Percentiles rank a stretch among this genome's conserved stretches.
These are phyloP conservation scores for Idaea dimidiata DNA, from an alignment of 2,888 invertebrate genomes.

Conservation along the genomic window DNA sequence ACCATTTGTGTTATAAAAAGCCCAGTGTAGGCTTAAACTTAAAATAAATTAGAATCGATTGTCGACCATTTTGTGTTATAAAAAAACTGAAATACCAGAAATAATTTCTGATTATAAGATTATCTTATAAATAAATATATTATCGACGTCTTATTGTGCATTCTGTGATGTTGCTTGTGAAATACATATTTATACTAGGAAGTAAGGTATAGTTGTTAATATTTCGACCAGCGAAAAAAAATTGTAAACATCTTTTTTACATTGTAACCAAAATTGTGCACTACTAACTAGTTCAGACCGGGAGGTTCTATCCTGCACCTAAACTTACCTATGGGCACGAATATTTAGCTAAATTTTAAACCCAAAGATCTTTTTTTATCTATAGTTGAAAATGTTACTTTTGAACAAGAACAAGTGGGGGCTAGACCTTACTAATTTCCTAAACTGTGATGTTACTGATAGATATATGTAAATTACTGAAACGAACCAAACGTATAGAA, in stretches of 20 bases:
- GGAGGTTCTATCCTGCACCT: not conserved
- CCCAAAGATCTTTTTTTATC: not conserved
- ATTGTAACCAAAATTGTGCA: not conserved
- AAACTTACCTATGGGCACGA: not conserved
- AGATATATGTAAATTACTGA: too few relatives aligned
- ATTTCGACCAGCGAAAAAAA: not conserved
- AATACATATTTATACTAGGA: not conserved
- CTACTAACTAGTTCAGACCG: constrained; percentile 1
- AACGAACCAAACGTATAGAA: too few relatives aligned
- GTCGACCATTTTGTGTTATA: too few relatives aligned
- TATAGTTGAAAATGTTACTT: too few relatives aligned
- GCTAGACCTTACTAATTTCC: too few relatives aligned
- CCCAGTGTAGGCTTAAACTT: too few relatives aligned
- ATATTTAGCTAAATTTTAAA: not conserved
- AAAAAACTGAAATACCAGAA: not conserved
- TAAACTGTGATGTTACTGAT: too few relatives aligned
- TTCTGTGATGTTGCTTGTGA: constrained; percentile 32
- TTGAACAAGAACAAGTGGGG: too few relatives aligned
- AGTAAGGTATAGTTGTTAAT: not conserved
- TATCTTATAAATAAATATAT: not conserved
- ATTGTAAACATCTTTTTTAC: not conserved
- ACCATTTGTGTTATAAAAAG: too few relatives aligned
- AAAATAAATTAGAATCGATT: too few relatives aligned
- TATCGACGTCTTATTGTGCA: constrained; percentile 13
- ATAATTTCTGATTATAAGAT: not conserved